Base-by-base conservation (phyloP, 2,888 invertebrate genomes). In the Morpho achilles region DNA sequence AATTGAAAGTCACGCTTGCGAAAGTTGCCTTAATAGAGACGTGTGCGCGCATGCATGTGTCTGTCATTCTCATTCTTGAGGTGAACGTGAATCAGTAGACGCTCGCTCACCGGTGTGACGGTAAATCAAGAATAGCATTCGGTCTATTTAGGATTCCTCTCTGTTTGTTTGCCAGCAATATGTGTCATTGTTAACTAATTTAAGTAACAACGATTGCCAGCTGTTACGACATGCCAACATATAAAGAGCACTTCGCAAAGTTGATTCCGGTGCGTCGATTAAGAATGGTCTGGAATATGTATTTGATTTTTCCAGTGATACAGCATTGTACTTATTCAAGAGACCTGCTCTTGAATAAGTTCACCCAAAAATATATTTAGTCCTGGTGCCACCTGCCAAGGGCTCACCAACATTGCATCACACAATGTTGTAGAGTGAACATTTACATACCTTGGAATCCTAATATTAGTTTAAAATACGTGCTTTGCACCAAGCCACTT, bases 171-270 rank as follows among this genome's bases (percentile, higher is more conserved):
- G 89, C 90, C 90, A 90, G 87, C 83, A 75, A 89, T 83, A 88
- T 90, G 90, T 90, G 90, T 90, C 90, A 90, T 90, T 90, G 90
- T 90, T 90, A 89, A 89, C 89, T 89, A 90, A 89, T 88, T 87
- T 88, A 84, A 89, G 90, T 87, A 86, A 87, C 87, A 76, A 69
- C 82, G 77, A 76, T 78, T 84, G 89, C 90, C 89, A 89, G 87
- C 77, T 82, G 81, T 89, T 90, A 86, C 89, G 82, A 85, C 82
- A 88, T 69, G 64, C 53, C 65, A 67, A 70, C 68, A 70, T 71
- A 74, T 77, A 73, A 43, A 69, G 52, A 70, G 70, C 66, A 70
- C 71, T 70, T 69, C 71, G 43, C 70, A 67, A 70, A 68, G 68
- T 71, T 72, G 72, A 75, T 73, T 76, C 73, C 73, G 71, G 77